Evolutionary conservation across 1,140 invertebrate genomes (phyloP), one percentile per base, ranked within the genome.

Genomic region (Ridgeia piscesae): DNA sequence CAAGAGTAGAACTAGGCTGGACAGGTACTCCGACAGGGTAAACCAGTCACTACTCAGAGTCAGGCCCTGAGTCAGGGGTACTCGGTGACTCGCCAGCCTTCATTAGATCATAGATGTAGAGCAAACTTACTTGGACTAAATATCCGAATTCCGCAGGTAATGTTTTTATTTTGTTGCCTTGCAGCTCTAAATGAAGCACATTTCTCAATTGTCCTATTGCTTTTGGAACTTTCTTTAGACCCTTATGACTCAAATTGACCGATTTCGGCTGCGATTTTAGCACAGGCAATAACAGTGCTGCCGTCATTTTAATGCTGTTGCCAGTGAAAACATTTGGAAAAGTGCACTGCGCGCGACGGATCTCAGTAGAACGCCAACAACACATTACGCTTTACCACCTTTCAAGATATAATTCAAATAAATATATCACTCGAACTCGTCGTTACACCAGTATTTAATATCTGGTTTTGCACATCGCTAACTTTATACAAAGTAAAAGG

Each of bases 211-310:
- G 94, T 93, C 94, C 94, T 88, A 95, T 95, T n/a, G 93, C 48
- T 92, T 94, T 94, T 17, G 95, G 95, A n/a, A 95, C 91, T 92
- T 93, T 94, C 27, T 94, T 93, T 27, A 95, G 94, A 58, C 95
- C 94, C 93, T 95, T 95, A 88, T 94, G 94, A 88, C 94, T 94
- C 91, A 95, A 94, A 93, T 95, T 95, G 31, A 95, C 34, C 4
- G 92, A 35, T 93, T 94, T 95, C 89, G 95, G 94, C 77, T 94
- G 93, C 11, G 92, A 91, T 93, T 94, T 94, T 33, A 95, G 77
- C 4, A 94, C 94, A 88, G 92, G 92, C 89, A 95, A 88, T 14
- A 95, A 92, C 33, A 95, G 88, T 34, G 94, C 93, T 93, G 95
- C 94, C 94, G 94, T 95, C 95, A 95, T 94, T 93, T 95, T 92